Conservation (phyloP, 2,113 vertebrate species). For the Natator depressus region DNA sequence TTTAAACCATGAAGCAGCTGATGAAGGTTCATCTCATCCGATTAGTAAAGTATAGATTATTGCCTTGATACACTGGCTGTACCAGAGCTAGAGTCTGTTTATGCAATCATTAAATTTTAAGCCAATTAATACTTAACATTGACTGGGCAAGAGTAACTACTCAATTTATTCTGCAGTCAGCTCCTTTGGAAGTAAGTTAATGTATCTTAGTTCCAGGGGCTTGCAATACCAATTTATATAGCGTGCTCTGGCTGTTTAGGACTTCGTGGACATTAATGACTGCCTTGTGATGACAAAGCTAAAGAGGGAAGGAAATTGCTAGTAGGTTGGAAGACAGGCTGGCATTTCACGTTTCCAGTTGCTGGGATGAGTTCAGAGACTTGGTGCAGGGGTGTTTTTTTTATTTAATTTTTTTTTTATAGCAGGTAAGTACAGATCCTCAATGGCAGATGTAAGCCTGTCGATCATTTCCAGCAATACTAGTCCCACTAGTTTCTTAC, state of each 20-base stretch:
- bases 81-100: neutral
- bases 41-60: neutral
- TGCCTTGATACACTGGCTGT: neutral
- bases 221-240: neutral
- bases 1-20: rapidly evolving
- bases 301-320: neutral
- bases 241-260: neutral
- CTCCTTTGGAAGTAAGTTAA: neutral
- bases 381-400: neutral
- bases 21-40: rapidly evolving
- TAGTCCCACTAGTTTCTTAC: neutral
- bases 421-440: neutral
- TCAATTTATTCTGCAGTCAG: neutral
- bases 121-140: neutral
- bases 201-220: rapidly evolving
- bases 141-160: neutral
- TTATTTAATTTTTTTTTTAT: neutral
- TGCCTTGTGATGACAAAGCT: neutral
- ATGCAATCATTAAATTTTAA: neutral
- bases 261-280: neutral
- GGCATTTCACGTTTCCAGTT: neutral
- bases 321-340: neutral
- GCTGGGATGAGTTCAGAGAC: neutral
- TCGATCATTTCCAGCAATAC: neutral
- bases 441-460: neutral